Base-by-base conservation (phyloP, 2,888 invertebrate species). In the Ligdia adustata region DNA sequence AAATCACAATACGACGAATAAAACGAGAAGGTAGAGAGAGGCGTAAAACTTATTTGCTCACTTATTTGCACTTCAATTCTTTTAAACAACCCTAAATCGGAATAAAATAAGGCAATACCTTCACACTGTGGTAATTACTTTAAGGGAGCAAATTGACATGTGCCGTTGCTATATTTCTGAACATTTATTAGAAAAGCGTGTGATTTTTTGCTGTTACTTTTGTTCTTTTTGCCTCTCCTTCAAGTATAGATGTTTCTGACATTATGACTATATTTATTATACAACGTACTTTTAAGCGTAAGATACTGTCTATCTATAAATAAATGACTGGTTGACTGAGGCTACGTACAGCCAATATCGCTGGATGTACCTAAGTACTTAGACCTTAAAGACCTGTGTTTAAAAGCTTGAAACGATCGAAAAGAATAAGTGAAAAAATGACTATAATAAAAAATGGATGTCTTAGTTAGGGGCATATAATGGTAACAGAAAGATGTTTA, bases 171-270 rank as follows among this genome's bases (percentile, higher is more conserved):
- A 46, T 26, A 27, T 40, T 20, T 22, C 32, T 4, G 7, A 34
- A 35, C 18, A 47, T 47, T 46, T 29, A 35, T 27, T 31, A 29
- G n/a, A 6, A 1, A 20, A n/a, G n/a, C n/a, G n/a, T n/a, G n/a
- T n/a, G n/a, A n/a, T n/a, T n/a, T n/a, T n/a, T n/a, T 24, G 18
- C 11, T 9, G 12, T 1, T 16, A 20, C 28, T 14, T 24, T 26
- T 22, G 13, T 34, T 13, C 13, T 12, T 9, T 22, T 9, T 6
- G 9, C 35, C 13, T 20, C 16, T 5, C 6, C 11, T 32, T 32
- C 4, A 4, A 6, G 4, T 2, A 6, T 3, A 7, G 9, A 16
- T 5, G 16, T 31, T 9, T 31, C 9, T 9, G n/a, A n/a, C n/a
- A n/a, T n/a, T n/a, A n/a, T n/a, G n/a, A n/a, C n/a, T n/a, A n/a